Base-by-base conservation (phyloP, 2,797 vertebrate genomes). In the Semaprochilodus insignis region DNA sequence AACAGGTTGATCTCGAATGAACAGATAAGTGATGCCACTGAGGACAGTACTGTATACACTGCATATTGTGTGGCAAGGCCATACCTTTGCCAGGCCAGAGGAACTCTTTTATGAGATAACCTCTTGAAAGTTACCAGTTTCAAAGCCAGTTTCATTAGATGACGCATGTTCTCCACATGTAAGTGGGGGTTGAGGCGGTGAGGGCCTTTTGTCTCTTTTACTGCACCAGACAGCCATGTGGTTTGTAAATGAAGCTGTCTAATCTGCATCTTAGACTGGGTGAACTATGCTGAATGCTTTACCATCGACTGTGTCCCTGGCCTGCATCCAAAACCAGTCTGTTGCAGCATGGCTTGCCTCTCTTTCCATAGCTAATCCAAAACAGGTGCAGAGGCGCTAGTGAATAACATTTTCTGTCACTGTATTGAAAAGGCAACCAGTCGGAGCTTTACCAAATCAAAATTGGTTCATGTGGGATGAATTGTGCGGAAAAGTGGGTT, bases 321-420 rank as follows among this genome's bases (percentile, higher is more conserved):
- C 84, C 78, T 60, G 81, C 14, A 21, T 91, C 83, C 88, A 88
- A 88, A 90, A 57, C 85, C 85, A 63, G 77, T 7, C 85, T 89
- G 90, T 92, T 88, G 87, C 81, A 85, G 83, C 80, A 84, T 83
- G 87, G 83, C 91, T 92, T 88, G 85, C 82, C 81, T 87, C 81
- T 89, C 83, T 91, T 92, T 92, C 90, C 89, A 88, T 86, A 75
- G 63, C 85, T 92, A 91, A 92, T 92, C 86, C 82, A 79, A 74
- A 89, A 84, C 91, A 92, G 90, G 84, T 89, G 88, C 74, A 87
- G 84, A 82, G 82, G 66, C 27, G 44, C 17, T 34, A 74, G 57
- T 76, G 83, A 89, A 85, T 90, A 87, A 91, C 91, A 87, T 27
- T 52, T 72, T 44, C 91, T 88, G 80, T 81, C 80, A 70, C 77